Evolutionary conservation across 2,888 invertebrate species (phyloP), one percentile per base, ranked within the genome.

Genomic region (Agriopis leucophaearia): DNA sequence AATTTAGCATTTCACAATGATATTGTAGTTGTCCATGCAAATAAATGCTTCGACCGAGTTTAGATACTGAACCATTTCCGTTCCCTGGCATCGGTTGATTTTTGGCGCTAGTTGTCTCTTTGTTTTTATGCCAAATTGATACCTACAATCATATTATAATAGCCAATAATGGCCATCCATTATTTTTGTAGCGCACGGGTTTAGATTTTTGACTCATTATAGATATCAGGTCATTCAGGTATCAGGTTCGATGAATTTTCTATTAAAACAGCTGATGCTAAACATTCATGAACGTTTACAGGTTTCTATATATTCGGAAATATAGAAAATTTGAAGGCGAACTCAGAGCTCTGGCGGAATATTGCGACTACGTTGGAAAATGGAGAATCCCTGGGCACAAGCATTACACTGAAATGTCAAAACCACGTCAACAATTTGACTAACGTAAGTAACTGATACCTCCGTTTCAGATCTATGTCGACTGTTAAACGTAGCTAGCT

Each of bases 261-360:
- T 27, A 5, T 27, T 3, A 27, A 27, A 4, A 5, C 27, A 27
- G 7, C 15, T 27, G 65, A 61, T 58, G n/a, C n/a, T 52, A 59
- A 52, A 8, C 18, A 45, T 40, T 18, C 40, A 45, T 56, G 12
- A 15, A 47, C 48, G 54, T 62, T 80, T 78, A 38, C 72, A 94
- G 96, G 96, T 1, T 92, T 97, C 66, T 96, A 95, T 79, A 94
- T 96, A 47, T 94, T 96, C 78, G 97, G 96, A 27, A 96, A 97
- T 78, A 95, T 96, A 74, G 83, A 92, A 6, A 90, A 93, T 60
- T 79, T 96, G 7, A 91, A 89, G 76, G 74, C 76, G 2, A 93
- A 91, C 57, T 94, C 94, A 13, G 74, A 84, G 13, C 84, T 95
- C 35, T 96, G 96, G 96, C 82, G 75, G 15, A 89, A 94, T 72